Evolutionary conservation across 2,113 vertebrate species (phyloP).

Genomic region (Nettapus auritus): DNA sequence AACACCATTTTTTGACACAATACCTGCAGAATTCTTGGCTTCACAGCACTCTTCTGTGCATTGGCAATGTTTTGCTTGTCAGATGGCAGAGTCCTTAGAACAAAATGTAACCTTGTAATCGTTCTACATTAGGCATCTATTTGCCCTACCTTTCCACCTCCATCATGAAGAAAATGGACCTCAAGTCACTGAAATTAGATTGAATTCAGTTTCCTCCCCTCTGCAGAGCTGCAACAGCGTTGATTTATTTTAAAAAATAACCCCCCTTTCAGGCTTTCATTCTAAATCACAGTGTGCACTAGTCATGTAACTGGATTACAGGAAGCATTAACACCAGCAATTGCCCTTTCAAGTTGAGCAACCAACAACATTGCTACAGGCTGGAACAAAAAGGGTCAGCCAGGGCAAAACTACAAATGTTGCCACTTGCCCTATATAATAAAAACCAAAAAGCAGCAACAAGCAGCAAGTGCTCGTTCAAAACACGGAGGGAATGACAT

Average conservation of each 20-base stretch:
- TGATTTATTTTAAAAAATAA: constrained; percentile 50
- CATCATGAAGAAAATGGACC: background rate
- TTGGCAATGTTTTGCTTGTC: background rate
- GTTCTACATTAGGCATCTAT: background rate
- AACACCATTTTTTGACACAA: background rate
- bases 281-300: constrained; percentile 21
- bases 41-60: background rate
- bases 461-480: background rate
- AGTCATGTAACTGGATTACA: constrained; percentile 44
- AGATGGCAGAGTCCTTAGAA: background rate
- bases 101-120: constrained; percentile 11
- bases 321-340: constrained; percentile 28
- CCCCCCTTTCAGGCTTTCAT: background rate
- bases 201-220: constrained; percentile 12
- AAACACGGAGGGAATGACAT: background rate
- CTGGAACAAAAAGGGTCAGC: constrained; percentile 25
- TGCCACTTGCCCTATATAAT: background rate
- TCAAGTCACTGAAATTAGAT: constrained; percentile 9
- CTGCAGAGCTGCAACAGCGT: background rate
- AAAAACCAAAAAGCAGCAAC: constrained; percentile 14
- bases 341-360: constrained; percentile 36
- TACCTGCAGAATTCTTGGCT: constrained; percentile 7
- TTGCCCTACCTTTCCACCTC: background rate
- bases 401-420: constrained; percentile 4
- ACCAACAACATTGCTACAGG: constrained; percentile 14